Percentiles rank a stretch among this genome's conserved stretches.
Evolutionary conservation across 2,113 vertebrate species (phyloP).

Genomic region (Thalassarche chlororhynchos): DNA sequence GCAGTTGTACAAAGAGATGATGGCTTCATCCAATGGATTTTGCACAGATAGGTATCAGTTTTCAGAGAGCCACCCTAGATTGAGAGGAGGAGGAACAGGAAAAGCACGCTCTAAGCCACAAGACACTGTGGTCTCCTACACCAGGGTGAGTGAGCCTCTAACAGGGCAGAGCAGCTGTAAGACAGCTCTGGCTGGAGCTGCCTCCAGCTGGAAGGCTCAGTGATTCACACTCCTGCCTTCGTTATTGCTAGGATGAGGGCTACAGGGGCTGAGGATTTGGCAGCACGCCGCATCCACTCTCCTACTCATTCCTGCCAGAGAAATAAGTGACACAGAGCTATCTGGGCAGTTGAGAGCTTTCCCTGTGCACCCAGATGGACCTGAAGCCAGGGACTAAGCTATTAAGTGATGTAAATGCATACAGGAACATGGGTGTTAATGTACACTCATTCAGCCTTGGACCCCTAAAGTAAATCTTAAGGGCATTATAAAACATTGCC

Average conservation of each 20-base stretch:
- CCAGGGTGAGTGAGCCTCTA: background rate
- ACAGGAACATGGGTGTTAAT: background rate
- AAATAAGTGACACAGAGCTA: background rate
- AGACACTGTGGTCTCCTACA: background rate
- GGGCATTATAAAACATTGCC: background rate
- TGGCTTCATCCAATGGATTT: background rate
- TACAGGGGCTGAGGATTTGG: background rate
- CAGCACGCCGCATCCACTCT: background rate
- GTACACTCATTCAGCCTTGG: background rate
- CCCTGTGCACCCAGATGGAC: background rate
- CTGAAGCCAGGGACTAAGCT: background rate
- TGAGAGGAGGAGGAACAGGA: background rate
- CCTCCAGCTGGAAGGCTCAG: background rate
- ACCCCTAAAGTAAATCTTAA: background rate
- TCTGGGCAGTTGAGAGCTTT: background rate
- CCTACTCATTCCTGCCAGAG: background rate
- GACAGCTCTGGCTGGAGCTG: fast-evolving
- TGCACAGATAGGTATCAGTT: background rate
- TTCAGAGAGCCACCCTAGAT: background rate
- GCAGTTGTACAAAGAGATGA: background rate
- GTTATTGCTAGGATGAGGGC: background rate
- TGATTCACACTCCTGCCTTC: background rate
- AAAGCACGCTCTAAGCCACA: background rate
- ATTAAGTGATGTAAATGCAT: background rate
- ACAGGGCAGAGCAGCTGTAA: background rate